phyloP scores from a whole-genome alignment of 30 jellyfish, hydroid and myxozoan genomes.

The Aurelia sp. region DNA sequence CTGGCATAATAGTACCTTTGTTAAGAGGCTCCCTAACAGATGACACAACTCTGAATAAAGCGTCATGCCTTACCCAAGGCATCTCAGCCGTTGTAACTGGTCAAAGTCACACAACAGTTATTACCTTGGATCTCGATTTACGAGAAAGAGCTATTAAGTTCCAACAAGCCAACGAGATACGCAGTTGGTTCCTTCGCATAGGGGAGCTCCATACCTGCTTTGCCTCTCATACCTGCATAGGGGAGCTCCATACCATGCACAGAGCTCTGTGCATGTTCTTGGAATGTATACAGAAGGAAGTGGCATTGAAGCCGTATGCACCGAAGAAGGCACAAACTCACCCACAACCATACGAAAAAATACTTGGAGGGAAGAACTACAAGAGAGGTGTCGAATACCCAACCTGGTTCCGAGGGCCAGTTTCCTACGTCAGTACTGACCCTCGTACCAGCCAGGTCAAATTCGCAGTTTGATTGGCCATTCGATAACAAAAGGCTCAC shows the following conservation, averaged over 20 bases:
- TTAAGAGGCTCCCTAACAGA: conserved; percentile 32
- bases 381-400: conserved; percentile 37
- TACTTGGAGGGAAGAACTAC: conserved; percentile 25
- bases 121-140: conserved; percentile 45
- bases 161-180: conserved; percentile 15
- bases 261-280: conserved; percentile 42
- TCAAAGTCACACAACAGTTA: conserved; percentile 12
- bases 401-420: no score
- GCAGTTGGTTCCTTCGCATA: conserved; percentile 21
- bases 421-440: no score
- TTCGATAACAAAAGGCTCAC: no score
- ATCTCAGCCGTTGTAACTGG: conserved; percentile 36
- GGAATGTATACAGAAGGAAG: conserved; percentile 23
- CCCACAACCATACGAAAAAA: conserved; percentile 44
- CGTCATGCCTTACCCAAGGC: conserved; percentile 46
- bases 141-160: conserved; percentile 32
- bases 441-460: no score
- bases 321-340: conserved; percentile 15
- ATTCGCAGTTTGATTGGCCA: no score
- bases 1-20: conserved; percentile 53
- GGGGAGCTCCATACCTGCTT: conserved; percentile 46
- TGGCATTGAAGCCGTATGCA: conserved; percentile 23
- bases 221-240: no score
- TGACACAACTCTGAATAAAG: conserved; percentile 28
- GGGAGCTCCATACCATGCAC: no score